phyloP scores from a whole-genome alignment of 1,140 invertebrate species.

The Paraescarpia echinospica region DNA sequence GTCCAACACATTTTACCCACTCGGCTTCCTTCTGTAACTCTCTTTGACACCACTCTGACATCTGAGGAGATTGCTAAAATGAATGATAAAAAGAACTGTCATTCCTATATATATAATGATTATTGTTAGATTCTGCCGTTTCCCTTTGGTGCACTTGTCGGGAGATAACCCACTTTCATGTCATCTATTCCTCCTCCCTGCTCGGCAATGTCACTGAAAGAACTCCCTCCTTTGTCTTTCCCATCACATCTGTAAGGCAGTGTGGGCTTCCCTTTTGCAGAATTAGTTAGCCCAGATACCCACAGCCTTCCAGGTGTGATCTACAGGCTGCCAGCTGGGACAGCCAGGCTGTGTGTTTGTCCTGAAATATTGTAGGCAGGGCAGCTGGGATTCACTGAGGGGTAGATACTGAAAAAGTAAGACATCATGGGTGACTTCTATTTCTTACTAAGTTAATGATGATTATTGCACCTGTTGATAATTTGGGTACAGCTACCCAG shows the following conservation, averaged over 20 bases:
- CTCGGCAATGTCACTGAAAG: neutral
- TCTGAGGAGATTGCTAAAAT: too few relatives aligned
- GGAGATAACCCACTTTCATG: neutral
- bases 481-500: too few relatives aligned
- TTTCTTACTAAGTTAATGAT: neutral
- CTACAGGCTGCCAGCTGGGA: neutral
- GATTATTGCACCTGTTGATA: too few relatives aligned
- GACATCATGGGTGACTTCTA: neutral
- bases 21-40: too few relatives aligned
- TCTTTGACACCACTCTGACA: too few relatives aligned
- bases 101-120: too few relatives aligned
- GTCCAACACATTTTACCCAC: too few relatives aligned
- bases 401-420: neutral
- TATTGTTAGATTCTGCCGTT: too few relatives aligned
- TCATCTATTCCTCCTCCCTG: neutral
- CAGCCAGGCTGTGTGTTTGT: neutral
- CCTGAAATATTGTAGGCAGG: neutral
- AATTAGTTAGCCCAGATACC: neutral
- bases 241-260: neutral
- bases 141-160: too few relatives aligned
- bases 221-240: neutral
- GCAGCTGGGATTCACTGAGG: neutral
- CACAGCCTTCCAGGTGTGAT: neutral
- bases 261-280: neutral
- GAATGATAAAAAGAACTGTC: too few relatives aligned